These are phyloP conservation scores for Eristalis arbustorum DNA, from an alignment of 2,888 invertebrate genomes.

Conservation along the genomic window DNA sequence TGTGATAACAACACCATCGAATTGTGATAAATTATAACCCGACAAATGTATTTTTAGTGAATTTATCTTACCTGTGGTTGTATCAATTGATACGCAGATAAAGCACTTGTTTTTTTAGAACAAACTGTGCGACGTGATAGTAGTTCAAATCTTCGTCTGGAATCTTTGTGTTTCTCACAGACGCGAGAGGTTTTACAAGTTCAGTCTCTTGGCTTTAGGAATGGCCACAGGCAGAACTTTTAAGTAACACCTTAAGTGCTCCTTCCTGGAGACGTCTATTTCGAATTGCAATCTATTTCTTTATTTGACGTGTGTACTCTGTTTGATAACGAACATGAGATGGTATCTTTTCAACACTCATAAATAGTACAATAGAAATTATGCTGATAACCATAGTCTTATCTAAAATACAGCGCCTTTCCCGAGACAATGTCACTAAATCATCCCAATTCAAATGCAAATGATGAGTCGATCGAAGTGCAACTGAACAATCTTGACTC, in stretches of 20 bases:
- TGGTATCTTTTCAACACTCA: neutral
- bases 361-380: neutral
- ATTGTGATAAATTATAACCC: neutral
- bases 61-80: neutral
- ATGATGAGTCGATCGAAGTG: conserved; percentile 78
- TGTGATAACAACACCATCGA: neutral
- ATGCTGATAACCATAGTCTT: neutral
- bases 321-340: neutral
- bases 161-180: neutral
- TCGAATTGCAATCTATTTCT: neutral
- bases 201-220: too few relatives aligned
- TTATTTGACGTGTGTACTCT: too few relatives aligned
- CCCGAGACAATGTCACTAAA: conserved; percentile 45
- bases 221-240: neutral
- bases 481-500: conserved; percentile 76
- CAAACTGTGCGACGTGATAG: neutral
- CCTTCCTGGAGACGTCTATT: neutral
- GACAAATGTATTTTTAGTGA: neutral
- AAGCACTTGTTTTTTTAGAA: neutral
- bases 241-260: neutral
- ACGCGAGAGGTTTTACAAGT: too few relatives aligned
- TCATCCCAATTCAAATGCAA: conserved; percentile 15
- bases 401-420: conserved; percentile 20
- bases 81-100: neutral
- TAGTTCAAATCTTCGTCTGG: neutral